Evolutionary conservation across 2,797 vertebrate species (phyloP).

Genomic region (Myotis findleyi): DNA sequence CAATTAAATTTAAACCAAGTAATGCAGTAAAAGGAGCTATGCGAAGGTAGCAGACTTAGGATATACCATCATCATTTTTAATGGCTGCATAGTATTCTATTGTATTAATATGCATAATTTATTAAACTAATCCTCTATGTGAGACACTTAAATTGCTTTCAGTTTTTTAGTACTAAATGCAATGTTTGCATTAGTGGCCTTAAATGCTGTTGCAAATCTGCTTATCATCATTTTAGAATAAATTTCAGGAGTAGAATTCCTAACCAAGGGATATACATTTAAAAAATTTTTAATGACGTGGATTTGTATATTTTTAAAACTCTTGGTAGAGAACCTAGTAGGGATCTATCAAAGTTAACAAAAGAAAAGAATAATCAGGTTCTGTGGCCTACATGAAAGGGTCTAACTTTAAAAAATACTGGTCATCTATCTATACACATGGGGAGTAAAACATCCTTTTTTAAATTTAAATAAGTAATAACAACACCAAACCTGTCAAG

Average conservation of each 20-base stretch:
- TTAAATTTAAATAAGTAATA: constrained; percentile 42
- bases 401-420: constrained; percentile 6
- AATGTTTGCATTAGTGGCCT: neutral
- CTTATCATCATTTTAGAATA: neutral
- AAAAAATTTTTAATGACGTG: neutral
- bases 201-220: neutral
- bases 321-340: neutral
- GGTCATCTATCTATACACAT: neutral
- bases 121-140: neutral
- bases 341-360: neutral
- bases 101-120: neutral
- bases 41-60: neutral
- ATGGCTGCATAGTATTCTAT: neutral
- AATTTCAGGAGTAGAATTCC: neutral
- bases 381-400: neutral
- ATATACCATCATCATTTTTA: neutral
- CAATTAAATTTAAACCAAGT: constrained; percentile 16
- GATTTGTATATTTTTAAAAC: neutral
- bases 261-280: neutral
- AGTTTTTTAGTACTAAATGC: neutral
- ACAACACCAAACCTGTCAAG: neutral
- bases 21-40: neutral
- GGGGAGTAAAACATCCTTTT: neutral
- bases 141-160: neutral
- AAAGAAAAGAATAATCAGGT: constrained; percentile 31